These are phyloP conservation scores for Aphodius granarius DNA, from an alignment of 2,888 invertebrate genomes.

Conservation along the genomic window DNA sequence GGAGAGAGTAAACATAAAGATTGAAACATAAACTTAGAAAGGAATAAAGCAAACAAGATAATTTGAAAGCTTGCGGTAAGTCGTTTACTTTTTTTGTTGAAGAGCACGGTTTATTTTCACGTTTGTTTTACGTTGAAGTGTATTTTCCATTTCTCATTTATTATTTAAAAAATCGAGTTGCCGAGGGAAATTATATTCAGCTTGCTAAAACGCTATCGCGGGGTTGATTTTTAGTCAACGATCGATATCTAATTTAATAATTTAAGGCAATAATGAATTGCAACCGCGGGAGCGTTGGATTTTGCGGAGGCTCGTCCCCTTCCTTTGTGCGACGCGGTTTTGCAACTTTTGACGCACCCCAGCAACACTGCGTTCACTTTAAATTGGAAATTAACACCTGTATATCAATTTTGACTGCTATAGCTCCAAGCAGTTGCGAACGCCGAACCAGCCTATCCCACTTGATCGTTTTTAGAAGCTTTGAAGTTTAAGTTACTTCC, in stretches of 20 bases:
- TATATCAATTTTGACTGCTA: constrained; percentile 6
- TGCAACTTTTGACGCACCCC: background rate
- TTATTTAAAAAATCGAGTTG: background rate
- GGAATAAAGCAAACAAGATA: background rate
- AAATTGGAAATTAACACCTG: constrained; percentile 3
- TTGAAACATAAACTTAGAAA: background rate
- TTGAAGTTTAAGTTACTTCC: background rate
- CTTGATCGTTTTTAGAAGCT: background rate
- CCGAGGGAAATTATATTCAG: background rate
- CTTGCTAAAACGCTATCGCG: background rate
- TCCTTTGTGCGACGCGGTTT: background rate
- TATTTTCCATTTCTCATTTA: background rate
- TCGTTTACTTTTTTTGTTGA: background rate
- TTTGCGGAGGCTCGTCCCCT: background rate
- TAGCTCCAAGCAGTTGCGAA: background rate
- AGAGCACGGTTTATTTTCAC: too few relatives aligned
- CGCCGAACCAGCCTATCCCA: background rate
- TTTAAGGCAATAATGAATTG: background rate
- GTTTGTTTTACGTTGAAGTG: background rate
- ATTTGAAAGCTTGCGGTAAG: background rate
- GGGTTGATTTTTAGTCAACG: background rate
- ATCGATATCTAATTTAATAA: background rate
- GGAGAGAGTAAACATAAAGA: background rate
- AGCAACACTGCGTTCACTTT: background rate
- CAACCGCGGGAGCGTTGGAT: background rate